These are phyloP conservation scores for Grammomys dolichurus DNA, from an alignment of 2,113 vertebrate genomes.

Conservation along the genomic window DNA sequence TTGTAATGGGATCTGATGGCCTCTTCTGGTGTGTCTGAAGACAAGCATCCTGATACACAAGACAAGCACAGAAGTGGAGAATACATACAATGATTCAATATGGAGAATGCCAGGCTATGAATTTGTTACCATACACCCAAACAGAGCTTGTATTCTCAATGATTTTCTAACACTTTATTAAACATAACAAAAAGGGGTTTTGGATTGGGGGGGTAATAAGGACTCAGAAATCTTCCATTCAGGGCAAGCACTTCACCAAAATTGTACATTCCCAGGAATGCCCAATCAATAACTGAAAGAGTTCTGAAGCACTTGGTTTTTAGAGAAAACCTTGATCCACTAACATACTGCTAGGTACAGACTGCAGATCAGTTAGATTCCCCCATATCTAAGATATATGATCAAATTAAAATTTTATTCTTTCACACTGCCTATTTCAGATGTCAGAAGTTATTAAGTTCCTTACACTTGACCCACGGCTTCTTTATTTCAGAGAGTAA, in stretches of 20 bases:
- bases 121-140: not conserved
- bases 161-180: not conserved
- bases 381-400: not conserved
- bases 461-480: not conserved
- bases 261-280: not conserved
- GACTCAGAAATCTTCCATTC: not conserved
- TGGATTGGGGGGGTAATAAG: not conserved
- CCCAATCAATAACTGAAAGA: not conserved
- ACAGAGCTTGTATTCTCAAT: not conserved
- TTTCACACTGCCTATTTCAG: not conserved
- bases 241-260: not conserved
- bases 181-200: not conserved
- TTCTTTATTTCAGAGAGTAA: conserved; percentile 37
- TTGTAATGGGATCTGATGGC: no score
- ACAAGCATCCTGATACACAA: not conserved
- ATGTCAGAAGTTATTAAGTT: not conserved
- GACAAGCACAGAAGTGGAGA: not conserved
- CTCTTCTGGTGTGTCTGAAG: no score
- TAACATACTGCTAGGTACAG: not conserved
- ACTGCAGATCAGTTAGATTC: not conserved
- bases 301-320: not conserved
- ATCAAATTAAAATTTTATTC: conserved; percentile 28
- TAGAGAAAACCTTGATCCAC: not conserved
- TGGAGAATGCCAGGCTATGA: not conserved
- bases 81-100: not conserved